Evolutionary conservation across 2,888 invertebrate genomes (phyloP).

Genomic region (Cordilura impudica): DNA sequence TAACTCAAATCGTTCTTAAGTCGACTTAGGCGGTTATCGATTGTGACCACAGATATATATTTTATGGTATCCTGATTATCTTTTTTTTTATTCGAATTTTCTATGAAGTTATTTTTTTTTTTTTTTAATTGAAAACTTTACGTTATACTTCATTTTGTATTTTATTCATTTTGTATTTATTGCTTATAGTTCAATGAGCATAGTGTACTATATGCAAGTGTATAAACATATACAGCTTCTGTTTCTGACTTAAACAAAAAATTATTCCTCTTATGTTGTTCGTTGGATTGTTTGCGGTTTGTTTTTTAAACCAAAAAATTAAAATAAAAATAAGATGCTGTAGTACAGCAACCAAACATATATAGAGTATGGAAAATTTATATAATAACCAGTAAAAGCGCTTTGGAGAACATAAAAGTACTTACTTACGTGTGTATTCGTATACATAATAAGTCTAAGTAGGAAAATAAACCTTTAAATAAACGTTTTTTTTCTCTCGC

Average conservation of each 20-base stretch:
- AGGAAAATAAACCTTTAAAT: constrained; percentile 54
- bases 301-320: constrained; percentile 12
- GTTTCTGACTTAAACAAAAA: neutral
- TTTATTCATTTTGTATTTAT: no score
- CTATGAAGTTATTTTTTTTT: no score
- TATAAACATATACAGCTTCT: neutral
- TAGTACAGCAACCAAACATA: neutral
- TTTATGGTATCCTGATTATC: no score
- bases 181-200: no score
- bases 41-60: no score
- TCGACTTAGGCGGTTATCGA: no score
- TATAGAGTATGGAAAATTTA: constrained; percentile 32
- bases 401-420: constrained; percentile 50
- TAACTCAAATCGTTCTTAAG: no score
- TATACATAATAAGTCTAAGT: constrained; percentile 15
- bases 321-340: neutral
- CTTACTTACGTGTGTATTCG: neutral
- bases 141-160: no score
- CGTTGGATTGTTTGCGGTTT: constrained; percentile 52
- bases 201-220: neutral
- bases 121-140: no score
- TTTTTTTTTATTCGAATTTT: no score
- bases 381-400: constrained; percentile 55
- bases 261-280: neutral
- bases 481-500: constrained; percentile 30